phyloP scores from a whole-genome alignment of 2,888 invertebrate genomes.

The Gibbula magus region DNA sequence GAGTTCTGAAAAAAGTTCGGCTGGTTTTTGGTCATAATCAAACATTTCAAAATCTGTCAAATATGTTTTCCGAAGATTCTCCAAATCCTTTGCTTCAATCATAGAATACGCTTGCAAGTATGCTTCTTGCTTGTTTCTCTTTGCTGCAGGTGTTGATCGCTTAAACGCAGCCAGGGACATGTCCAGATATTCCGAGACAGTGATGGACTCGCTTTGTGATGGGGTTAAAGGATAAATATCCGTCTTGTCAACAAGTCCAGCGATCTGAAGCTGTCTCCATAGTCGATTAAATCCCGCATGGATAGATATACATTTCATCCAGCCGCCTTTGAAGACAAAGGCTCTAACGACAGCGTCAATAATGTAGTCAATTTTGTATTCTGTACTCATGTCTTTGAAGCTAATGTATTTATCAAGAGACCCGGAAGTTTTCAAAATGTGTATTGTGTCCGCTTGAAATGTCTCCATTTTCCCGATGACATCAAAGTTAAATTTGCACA shows the following conservation, averaged over 20 bases:
- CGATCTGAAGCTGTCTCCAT: too few relatives aligned
- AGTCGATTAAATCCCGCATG: neutral
- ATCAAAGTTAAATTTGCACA: neutral
- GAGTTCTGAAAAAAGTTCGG: neutral
- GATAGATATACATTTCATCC: neutral
- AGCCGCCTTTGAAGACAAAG: too few relatives aligned
- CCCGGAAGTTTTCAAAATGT: neutral
- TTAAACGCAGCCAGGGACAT: too few relatives aligned
- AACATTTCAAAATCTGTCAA: neutral
- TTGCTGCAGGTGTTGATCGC: too few relatives aligned
- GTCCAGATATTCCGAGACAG: slow-evolving; percentile 2
- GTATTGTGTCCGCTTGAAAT: neutral
- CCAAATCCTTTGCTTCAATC: too few relatives aligned
- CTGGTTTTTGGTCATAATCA: neutral
- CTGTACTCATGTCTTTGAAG: neutral
- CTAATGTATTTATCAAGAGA: neutral
- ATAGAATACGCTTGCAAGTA: too few relatives aligned
- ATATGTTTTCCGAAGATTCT: neutral
- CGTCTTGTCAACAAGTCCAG: too few relatives aligned
- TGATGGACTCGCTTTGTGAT: neutral
- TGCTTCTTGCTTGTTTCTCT: too few relatives aligned
- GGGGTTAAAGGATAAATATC: neutral
- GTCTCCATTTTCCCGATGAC: slow-evolving; percentile 12
- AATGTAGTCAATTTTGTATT: slow-evolving; percentile 14
- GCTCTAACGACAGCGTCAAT: neutral